phyloP scores from a whole-genome alignment of 2,797 vertebrate genomes.

The Setipinna tenuifilis region DNA sequence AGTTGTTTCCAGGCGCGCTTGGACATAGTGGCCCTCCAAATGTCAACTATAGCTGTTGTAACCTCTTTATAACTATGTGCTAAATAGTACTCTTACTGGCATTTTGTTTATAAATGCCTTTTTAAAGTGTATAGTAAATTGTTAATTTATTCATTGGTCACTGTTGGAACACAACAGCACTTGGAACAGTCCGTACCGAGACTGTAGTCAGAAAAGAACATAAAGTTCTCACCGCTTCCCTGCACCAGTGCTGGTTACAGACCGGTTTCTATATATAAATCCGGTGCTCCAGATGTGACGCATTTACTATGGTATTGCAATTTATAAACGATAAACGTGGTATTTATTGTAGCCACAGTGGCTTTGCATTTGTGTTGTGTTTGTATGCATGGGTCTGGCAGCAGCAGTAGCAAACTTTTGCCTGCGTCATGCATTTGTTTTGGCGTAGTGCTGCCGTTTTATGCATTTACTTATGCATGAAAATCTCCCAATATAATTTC shows the following conservation, averaged over 20 bases:
- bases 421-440: background rate
- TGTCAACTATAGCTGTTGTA: background rate
- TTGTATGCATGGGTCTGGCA: background rate
- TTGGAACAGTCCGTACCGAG: constrained; percentile 30
- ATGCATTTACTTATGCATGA: background rate
- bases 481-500: too few species aligned
- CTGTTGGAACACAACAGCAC: background rate
- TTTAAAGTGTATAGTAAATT: background rate
- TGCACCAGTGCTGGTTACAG: background rate
- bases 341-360: background rate
- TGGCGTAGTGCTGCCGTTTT: background rate
- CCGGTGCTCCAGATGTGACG: background rate
- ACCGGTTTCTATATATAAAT: background rate
- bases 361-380: background rate
- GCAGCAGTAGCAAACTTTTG: background rate
- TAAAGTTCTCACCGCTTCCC: constrained; percentile 63
- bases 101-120: background rate
- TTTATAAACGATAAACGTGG: background rate
- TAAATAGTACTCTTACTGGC: background rate
- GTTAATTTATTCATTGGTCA: background rate
- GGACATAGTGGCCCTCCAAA: background rate
- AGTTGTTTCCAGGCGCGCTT: constrained; percentile 1
- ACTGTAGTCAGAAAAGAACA: constrained; percentile 65
- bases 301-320: background rate
- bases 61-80: too few species aligned